A percentile compares a stretch with the other conserved stretches of the same genome.
phyloP scores from a whole-genome alignment of 1,140 invertebrate genomes.

The Melanaphis sacchari region DNA sequence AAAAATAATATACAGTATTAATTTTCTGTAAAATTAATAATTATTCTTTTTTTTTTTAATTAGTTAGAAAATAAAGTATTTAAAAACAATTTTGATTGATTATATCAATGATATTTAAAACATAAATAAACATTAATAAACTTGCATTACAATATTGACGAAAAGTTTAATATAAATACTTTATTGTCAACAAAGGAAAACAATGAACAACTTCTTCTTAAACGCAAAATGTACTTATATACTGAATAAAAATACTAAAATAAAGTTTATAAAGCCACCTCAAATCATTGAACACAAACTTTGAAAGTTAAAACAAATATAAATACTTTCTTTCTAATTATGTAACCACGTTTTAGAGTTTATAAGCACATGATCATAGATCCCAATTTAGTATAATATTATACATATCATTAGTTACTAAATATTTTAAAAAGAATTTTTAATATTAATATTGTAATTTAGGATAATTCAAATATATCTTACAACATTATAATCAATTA shows the following conservation, averaged over 20 bases:
- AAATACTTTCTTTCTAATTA: background rate
- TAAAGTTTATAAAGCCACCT: constrained; percentile 3
- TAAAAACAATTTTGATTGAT: constrained; percentile 3
- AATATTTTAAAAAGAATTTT: background rate
- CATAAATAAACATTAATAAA: background rate
- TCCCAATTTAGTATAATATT: background rate
- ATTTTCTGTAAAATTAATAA: background rate
- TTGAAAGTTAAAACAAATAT: background rate
- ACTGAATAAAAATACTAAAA: constrained; percentile 12
- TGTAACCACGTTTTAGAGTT: background rate
- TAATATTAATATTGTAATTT: background rate
- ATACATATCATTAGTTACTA: background rate
- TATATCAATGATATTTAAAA: background rate
- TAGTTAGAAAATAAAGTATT: background rate
- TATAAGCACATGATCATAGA: background rate
- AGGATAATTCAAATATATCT: background rate
- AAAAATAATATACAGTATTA: background rate
- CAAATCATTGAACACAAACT: background rate
- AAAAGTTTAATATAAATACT: background rate
- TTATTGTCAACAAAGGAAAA: background rate
- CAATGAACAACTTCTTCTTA: background rate
- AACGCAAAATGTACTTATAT: too few species aligned
- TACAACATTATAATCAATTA: background rate
- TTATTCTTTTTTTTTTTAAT: background rate
- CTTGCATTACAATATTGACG: background rate